Conservation (phyloP, 2,797 vertebrate species). For the Pseudocheirus occidentalis region DNA sequence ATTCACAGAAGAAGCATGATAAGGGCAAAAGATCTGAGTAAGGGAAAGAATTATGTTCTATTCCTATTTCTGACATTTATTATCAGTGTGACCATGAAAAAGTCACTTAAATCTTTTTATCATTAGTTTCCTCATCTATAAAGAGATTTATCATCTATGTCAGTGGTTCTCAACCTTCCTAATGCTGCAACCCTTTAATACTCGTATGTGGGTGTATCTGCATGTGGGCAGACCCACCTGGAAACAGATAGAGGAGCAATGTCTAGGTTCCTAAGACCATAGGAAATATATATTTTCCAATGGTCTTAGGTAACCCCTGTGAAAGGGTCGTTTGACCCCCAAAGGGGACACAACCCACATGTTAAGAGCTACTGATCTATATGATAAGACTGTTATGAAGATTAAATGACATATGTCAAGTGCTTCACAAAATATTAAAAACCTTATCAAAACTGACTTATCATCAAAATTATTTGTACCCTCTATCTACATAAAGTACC, state of each 20-base stretch:
- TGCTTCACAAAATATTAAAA: neutral
- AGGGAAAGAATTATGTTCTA: too few relatives aligned
- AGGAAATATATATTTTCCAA: too few relatives aligned
- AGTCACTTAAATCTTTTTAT: neutral
- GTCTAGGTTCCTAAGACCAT: too few relatives aligned
- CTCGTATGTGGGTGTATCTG: too few relatives aligned
- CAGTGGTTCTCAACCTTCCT: too few relatives aligned
- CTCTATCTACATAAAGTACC: neutral
- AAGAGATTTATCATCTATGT: neutral
- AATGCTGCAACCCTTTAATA: too few relatives aligned
- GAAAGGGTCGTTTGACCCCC: too few relatives aligned
- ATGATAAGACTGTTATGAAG: neutral
- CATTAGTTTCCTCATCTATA: neutral
- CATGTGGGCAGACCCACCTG: too few relatives aligned
- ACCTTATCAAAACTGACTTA: neutral
- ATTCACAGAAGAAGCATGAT: neutral
- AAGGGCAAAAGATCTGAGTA: too few relatives aligned
- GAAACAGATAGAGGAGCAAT: too few relatives aligned
- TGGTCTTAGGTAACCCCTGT: too few relatives aligned
- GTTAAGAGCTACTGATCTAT: neutral
- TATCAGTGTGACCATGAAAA: neutral
- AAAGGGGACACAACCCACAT: too few relatives aligned
- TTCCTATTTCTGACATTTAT: neutral
- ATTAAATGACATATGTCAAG: constrained; percentile 13
- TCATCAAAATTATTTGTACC: neutral